These are phyloP conservation scores for Perizoma flavofasciatum DNA, from an alignment of 2,888 invertebrate genomes.

Conservation along the genomic window DNA sequence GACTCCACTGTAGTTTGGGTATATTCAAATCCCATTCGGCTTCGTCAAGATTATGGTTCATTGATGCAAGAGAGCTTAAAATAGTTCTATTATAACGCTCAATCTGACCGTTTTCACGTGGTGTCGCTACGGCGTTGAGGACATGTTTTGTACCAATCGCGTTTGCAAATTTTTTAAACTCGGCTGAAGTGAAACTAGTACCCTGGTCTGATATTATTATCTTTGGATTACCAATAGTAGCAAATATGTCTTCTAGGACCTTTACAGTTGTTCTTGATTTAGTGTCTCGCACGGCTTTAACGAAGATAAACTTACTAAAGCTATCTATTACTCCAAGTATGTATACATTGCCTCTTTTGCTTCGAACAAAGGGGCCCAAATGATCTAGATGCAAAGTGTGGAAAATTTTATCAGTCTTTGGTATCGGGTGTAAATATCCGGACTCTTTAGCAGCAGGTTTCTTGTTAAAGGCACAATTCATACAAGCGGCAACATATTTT, in stretches of 20 bases:
- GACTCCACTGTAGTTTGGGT: slow-evolving; percentile 6
- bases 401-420: slow-evolving; percentile 3
- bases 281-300: slow-evolving; percentile 6
- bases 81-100: slow-evolving; percentile 19
- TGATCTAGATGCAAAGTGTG: slow-evolving; percentile 18
- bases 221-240: slow-evolving; percentile 5
- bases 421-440: slow-evolving; percentile 18
- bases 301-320: slow-evolving; percentile 14
- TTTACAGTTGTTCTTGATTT: slow-evolving; percentile 15
- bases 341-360: slow-evolving; percentile 11
- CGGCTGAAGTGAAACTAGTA: slow-evolving; percentile 11
- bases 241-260: slow-evolving; percentile 9
- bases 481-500: slow-evolving; percentile 19
- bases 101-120: too few species aligned
- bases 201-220: slow-evolving; percentile 14
- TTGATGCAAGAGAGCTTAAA: slow-evolving; percentile 3
- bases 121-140: slow-evolving; percentile 18
- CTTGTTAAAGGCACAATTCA: slow-evolving; percentile 16
- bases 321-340: slow-evolving; percentile 17
- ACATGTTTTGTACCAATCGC: slow-evolving; percentile 10
- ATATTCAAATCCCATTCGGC: slow-evolving; percentile 14
- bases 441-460: neutral
- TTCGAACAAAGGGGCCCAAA: slow-evolving; percentile 17
- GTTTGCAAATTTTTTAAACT: neutral
- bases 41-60: slow-evolving; percentile 7